Conservation (phyloP, 2,888 invertebrate genomes). For the Sinodicranocentrus sp. region DNA sequence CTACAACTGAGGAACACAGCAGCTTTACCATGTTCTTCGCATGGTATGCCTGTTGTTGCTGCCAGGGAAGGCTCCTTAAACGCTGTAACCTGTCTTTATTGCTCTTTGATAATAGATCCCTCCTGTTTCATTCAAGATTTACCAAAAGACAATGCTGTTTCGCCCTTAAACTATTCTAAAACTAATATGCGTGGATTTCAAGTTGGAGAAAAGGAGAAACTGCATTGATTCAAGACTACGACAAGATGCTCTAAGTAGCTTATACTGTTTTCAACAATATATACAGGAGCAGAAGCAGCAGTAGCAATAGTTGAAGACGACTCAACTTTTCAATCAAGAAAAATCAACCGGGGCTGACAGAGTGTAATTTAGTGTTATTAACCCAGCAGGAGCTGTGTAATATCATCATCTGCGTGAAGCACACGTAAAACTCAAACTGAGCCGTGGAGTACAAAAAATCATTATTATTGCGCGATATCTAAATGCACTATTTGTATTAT, state of each 20-base stretch:
- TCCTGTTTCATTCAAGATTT: slow-evolving; percentile 62
- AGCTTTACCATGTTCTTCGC: slow-evolving; percentile 52
- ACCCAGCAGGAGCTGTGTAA: slow-evolving; percentile 69
- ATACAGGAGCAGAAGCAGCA: slow-evolving; percentile 30
- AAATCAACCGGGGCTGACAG: slow-evolving; percentile 66
- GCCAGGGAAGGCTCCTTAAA: slow-evolving; percentile 58
- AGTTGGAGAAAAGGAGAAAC: slow-evolving; percentile 8
- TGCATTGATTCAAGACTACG: background rate
- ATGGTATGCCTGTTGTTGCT: slow-evolving; percentile 45
- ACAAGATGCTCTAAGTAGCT: background rate
- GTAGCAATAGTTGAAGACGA: slow-evolving; percentile 57
- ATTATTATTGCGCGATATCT: no score
- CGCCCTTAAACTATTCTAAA: slow-evolving; percentile 13
- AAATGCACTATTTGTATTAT: slow-evolving; percentile 15
- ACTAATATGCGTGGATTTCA: background rate
- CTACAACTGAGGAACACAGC: slow-evolving; percentile 25
- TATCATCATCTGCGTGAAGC: slow-evolving; percentile 58
- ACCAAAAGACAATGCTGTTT: slow-evolving; percentile 38
- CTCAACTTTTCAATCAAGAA: slow-evolving; percentile 68
- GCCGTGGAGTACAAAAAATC: no score
- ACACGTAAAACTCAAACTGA: slow-evolving; percentile 37
- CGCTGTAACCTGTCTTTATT: slow-evolving; percentile 55
- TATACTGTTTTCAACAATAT: background rate
- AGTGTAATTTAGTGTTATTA: slow-evolving; percentile 70
- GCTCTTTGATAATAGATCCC: slow-evolving; percentile 56